Base-by-base conservation (phyloP, 1,140 invertebrate genomes). In the Holcopasites calliopsidis region DNA sequence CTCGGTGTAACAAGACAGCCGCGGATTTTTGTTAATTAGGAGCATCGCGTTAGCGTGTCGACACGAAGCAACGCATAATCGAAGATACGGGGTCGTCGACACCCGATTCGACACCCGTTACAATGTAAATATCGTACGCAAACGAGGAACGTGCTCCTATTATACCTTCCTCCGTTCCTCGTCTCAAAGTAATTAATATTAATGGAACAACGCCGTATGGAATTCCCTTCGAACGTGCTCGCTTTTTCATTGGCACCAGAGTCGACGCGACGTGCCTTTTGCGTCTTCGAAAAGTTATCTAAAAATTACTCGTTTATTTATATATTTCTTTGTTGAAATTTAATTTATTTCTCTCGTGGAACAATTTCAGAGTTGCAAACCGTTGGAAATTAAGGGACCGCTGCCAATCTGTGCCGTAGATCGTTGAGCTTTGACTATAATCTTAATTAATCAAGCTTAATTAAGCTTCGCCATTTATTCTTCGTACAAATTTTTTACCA, bases 21-120 rank as follows among this genome's bases (percentile, higher is more conserved):
- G 26, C 60, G 60, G 47, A n/a, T 7, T 74, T 87, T 86, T 86
- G 77, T 79, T 89, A 87, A 89, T 89, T 89, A 89, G 71, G 60
- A 74, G 83, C 85, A 87, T 88, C 83, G 86, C 81, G 84, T 88
- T 87, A 87, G 83, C 74, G 49, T 70, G 73, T 60, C 60, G 54
- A 74, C 71, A 62, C 79, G 76, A 77, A 66, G 74, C 66, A 80
- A 79, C 80, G 79, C 81, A 64, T 61, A 55, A 40, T 33, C 61
- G 65, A 80, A 80, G 80, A 85, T 79, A 69, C 74, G 85, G 76
- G 84, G 82, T 87, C 84, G 62, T 80, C 84, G 86, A 87, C 85
- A 80, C 76, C 55, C 69, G 38, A 13, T 21, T 28, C 47, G 64
- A 70, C 65, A 77, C 83, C 78, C 78, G 79, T 80, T 81, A 82